Conservation (phyloP, 2,888 invertebrate genomes). For the Synergus laeviventris region DNA sequence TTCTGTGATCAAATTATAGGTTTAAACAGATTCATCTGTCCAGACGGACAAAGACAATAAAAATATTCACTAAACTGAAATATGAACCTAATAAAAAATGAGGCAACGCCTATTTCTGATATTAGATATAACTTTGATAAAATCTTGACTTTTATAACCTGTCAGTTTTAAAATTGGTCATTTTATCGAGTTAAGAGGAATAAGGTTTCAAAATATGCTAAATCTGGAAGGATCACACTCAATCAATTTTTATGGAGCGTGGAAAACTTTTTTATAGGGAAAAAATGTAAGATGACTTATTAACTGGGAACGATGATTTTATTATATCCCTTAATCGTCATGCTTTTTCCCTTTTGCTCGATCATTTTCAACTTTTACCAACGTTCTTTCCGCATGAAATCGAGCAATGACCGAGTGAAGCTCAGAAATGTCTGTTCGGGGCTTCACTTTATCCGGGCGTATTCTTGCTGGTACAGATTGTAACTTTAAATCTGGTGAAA, state of each 20-base stretch:
- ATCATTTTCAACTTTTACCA: constrained; percentile 2
- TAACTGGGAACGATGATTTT: constrained; percentile 27
- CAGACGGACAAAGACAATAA: not conserved
- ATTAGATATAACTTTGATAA: not conserved
- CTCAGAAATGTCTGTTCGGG: constrained; percentile 10
- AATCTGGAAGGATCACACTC: constrained; percentile 9
- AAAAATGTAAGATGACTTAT: constrained; percentile 20
- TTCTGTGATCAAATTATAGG: not conserved
- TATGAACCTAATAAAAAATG: not conserved
- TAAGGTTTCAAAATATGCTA: not conserved
- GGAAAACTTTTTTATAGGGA: constrained; percentile 27
- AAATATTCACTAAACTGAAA: not conserved
- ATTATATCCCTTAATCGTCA: not conserved
- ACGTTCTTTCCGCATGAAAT: not conserved
- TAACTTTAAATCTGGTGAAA: constrained; percentile 68
- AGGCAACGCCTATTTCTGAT: not conserved
- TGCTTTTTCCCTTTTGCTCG: not conserved
- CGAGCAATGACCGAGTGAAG: not conserved
- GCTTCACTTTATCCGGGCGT: constrained; percentile 16
- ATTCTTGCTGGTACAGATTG: constrained; percentile 59
- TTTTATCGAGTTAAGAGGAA: not conserved
- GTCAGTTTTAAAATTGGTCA: not conserved
- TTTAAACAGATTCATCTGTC: too few species aligned
- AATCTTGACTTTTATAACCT: not conserved
- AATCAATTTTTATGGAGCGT: constrained; percentile 21